Evolutionary conservation across 2,797 vertebrate genomes (phyloP).

Genomic region (Xiphophorus birchmanni): DNA sequence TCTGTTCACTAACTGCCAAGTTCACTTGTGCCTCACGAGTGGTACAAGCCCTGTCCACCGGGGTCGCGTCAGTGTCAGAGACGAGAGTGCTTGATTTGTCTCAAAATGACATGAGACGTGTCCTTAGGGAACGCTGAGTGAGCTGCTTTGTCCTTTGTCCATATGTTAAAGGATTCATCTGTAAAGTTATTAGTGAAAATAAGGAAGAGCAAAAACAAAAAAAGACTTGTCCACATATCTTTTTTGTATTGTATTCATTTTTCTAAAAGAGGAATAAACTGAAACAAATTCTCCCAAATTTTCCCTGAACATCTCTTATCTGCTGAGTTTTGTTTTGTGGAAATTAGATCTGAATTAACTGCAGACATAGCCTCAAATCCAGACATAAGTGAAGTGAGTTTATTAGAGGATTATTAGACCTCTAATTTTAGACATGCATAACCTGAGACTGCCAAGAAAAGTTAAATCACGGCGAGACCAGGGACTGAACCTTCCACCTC

Average conservation of each 20-base stretch:
- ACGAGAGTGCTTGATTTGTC: constrained; percentile 7
- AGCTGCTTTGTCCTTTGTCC: not conserved
- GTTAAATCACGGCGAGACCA: not conserved
- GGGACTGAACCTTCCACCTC: not conserved
- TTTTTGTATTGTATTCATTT: not conserved
- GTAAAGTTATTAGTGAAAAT: not conserved
- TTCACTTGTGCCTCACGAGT: not conserved
- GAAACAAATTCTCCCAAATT: not conserved
- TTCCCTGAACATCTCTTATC: not conserved
- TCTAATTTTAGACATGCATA: not conserved
- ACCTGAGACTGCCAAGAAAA: not conserved
- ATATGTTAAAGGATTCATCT: not conserved
- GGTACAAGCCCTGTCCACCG: not conserved
- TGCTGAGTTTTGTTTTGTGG: not conserved
- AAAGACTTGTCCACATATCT: not conserved
- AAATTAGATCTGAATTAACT: not conserved
- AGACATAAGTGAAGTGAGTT: not conserved
- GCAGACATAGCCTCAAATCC: not conserved
- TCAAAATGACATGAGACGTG: constrained; percentile 8
- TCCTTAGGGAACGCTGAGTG: constrained; percentile 1
- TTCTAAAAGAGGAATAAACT: not conserved
- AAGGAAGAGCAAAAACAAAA: not conserved
- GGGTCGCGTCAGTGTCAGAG: not conserved
- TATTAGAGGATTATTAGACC: not conserved
- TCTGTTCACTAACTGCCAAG: constrained; percentile 4